Base-by-base conservation (phyloP, 2,797 vertebrate species). In the Adelosebastes latens region DNA sequence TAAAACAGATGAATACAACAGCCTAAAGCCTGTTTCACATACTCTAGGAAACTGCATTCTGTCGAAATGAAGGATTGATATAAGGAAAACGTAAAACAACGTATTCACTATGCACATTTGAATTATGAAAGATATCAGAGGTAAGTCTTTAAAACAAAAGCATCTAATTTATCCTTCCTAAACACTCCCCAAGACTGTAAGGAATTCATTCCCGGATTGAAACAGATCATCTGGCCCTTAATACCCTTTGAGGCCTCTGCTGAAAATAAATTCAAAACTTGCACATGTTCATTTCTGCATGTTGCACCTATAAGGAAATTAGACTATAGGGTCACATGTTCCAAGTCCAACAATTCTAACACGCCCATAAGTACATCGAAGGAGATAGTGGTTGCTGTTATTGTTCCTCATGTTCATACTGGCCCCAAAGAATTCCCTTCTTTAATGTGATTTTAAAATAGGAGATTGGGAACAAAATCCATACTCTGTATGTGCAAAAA, bases 181-280 rank as follows among this genome's bases (percentile, higher is more conserved):
- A 49, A 0, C 46, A 49, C 46, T 49, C 18, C 18, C 46, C 0
- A 49, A 49, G 46, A 49, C 0, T 20, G 46, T 49, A 49, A 49
- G 46, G 46, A 49, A 18, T 46, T 18, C 0, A 46, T 46, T 0
- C 0, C 42, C 0, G 16, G 42, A 18, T 20, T 49, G 18, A 49
- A 49, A 8, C 46, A 49, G 46, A 20, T 49, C 46, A 4, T 49
- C 20, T 49, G 46, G 18, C 0, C 46, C 18, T 4, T 49, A 49
- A 20, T 18, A 11, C 42, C 42, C 42, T 46, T 18, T 46, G 42
- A 46, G 42, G 42, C 42, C 16, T 46, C 42, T 49, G 46, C 46
- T 49, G 46, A 1, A 46, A 49, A 49, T 49, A 49, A 49, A 49
- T 0, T 49, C 46, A 49, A 49, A 49, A 49, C 46, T 9, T 31